Conservation (phyloP, 2,888 invertebrate genomes). For the Acronicta aceris region DNA sequence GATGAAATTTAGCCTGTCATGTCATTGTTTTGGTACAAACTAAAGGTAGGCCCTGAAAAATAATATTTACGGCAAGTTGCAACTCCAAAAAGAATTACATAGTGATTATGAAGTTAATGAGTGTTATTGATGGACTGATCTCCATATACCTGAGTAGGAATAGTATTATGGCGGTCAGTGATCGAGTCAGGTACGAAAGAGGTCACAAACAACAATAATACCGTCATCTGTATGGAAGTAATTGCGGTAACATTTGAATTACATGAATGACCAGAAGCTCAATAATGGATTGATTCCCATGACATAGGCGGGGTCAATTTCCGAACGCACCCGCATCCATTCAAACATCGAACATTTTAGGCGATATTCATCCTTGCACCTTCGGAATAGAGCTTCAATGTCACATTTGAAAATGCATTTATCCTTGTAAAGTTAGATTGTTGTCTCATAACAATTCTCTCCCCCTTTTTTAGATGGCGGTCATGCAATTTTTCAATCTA, state of each 20-base stretch:
- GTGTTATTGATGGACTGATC: no score
- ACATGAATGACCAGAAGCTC: constrained; percentile 46
- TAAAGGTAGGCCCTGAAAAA: no score
- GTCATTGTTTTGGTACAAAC: no score
- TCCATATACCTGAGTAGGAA: no score
- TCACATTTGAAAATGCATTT: constrained; percentile 42
- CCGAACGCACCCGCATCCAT: constrained; percentile 74
- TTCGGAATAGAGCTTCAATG: constrained; percentile 57
- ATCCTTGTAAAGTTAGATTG: constrained; percentile 52
- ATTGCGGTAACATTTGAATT: constrained; percentile 49
- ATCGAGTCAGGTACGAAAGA: background rate
- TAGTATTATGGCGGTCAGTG: no score
- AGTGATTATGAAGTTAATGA: no score
- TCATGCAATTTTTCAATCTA: constrained; percentile 87
- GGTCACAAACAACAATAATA: constrained; percentile 20
- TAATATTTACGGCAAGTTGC: no score
- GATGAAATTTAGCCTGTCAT: no score
- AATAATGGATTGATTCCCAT: constrained; percentile 57
- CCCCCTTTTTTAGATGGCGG: constrained; percentile 54
- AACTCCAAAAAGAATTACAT: no score
- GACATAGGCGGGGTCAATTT: constrained; percentile 70
- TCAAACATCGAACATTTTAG: constrained; percentile 30
- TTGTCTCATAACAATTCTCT: constrained; percentile 57
- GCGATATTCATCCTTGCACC: constrained; percentile 60
- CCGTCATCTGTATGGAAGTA: constrained; percentile 26